Evolutionary conservation across 2,888 invertebrate genomes (phyloP), one percentile per base, ranked within the genome.

Genomic region (Julus scanicus): DNA sequence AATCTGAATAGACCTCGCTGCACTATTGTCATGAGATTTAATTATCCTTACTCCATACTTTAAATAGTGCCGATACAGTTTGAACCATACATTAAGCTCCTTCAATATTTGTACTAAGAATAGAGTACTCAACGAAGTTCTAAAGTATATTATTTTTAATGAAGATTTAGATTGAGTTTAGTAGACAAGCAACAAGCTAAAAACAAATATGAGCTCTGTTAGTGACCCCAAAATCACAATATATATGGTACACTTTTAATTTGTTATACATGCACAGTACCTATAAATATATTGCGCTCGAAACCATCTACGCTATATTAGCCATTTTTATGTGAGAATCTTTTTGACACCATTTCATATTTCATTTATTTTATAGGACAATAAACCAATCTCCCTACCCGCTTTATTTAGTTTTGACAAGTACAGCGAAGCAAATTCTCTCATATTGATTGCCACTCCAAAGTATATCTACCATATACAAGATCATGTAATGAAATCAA

Each of bases 1-100:
- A 80, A 80, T 80, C 37, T 80, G 80, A 80, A 80, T 63, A 80
- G 37, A 9, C 37, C 80, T 80, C 80, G 6, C 29, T 80, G 37
- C 29, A 71, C 29, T 80, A 13, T 37, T 37, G 11, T 37, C 80
- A 37, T 11, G 29, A 13, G 37, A 80, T 37, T 37, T 37, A 39
- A 80, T 11, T 37, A 80, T 15, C 11, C 37, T 13, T 37, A 80
- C 20, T 3, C 80, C 15, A 80, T 13, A 15, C 80, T 80, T 9
- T 37, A 37, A 80, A 80, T 80, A 80, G 37, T 15, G 80, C 5
- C 37, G 29, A 80, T 37, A 80, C 15, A 0, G 37, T 37, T 37
- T 5, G 80, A 80, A 37, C 2, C 13, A 80, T 80, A 3, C 37
- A 13, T 20, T 71, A 71, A 29, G 71, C 71, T 71, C 29, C n/a